Percentiles rank a stretch among this genome's conserved stretches.
Evolutionary conservation across 2,888 invertebrate genomes (phyloP).

Genomic region (Amphipoea lucens): DNA sequence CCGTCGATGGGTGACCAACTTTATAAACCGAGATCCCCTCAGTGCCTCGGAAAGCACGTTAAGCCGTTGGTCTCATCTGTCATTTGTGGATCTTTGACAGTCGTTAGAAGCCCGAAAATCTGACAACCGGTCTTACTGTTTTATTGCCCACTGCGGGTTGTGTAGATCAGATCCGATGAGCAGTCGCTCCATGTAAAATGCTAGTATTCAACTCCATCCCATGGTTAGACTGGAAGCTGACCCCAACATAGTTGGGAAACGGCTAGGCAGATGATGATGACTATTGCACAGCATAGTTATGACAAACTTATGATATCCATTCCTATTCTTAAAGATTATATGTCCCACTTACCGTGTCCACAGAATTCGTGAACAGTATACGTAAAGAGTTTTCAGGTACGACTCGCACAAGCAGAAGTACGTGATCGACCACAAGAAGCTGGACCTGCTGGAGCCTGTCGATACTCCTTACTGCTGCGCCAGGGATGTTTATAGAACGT

Average conservation of each 20-base stretch:
- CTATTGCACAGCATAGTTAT: not conserved
- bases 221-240: not conserved
- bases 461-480: slow-evolving; percentile 94
- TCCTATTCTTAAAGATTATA: not conserved
- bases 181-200: too few species aligned
- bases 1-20: too few species aligned
- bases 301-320: not conserved
- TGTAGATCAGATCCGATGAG: too few species aligned
- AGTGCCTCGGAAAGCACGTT: too few species aligned
- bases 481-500: slow-evolving; percentile 88
- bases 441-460: slow-evolving; percentile 91
- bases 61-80: too few species aligned
- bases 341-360: not conserved
- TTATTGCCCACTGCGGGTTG: too few species aligned
- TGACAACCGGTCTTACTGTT: too few species aligned
- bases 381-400: slow-evolving; percentile 81
- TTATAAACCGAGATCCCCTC: too few species aligned
- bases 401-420: slow-evolving; percentile 90
- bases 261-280: too few species aligned
- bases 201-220: too few species aligned
- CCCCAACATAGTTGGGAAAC: not conserved
- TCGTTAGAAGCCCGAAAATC: too few species aligned
- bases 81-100: too few species aligned
- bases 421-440: slow-evolving; percentile 92
- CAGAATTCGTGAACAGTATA: slow-evolving; percentile 42